These are phyloP conservation scores for Chondrilla cf. caribensis DNA, from an alignment of 37 sponge, comb jelly and placozoan genomes.

Conservation along the genomic window DNA sequence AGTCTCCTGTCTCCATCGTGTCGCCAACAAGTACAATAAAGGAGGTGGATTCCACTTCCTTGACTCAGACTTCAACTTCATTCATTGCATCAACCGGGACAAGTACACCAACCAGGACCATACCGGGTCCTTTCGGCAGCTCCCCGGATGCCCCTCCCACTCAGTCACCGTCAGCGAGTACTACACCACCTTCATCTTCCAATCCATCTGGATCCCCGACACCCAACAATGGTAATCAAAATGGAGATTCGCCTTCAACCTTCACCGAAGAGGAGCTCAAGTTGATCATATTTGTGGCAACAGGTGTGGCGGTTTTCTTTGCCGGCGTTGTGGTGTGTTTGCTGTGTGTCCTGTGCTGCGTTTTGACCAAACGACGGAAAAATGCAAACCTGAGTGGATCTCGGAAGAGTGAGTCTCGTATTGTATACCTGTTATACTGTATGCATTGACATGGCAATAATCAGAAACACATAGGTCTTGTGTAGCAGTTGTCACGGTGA, in stretches of 20 bases:
- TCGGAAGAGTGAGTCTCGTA: background rate
- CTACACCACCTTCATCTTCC: background rate
- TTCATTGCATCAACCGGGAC: background rate
- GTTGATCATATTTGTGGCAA: background rate
- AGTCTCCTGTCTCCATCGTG: background rate
- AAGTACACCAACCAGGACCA: too few species aligned
- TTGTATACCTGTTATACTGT: too few species aligned
- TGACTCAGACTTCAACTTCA: background rate
- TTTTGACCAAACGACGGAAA: background rate
- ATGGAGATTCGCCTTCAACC: too few species aligned
- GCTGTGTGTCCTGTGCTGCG: conserved; percentile 1
- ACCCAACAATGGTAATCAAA: too few species aligned
- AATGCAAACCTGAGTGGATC: background rate
- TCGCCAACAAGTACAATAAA: too few species aligned
- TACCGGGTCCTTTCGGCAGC: too few species aligned
- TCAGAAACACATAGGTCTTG: too few species aligned
- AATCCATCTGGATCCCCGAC: too few species aligned
- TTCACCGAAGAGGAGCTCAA: background rate
- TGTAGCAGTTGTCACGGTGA: too few species aligned
- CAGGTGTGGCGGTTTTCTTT: conserved; percentile 15
- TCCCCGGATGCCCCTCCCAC: background rate
- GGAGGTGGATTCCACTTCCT: too few species aligned
- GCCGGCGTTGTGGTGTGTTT: conserved; percentile 4
- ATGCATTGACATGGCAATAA: too few species aligned
- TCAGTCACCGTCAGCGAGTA: background rate